phyloP scores from a whole-genome alignment of 2,113 vertebrate species.

The Euleptes europaea region DNA sequence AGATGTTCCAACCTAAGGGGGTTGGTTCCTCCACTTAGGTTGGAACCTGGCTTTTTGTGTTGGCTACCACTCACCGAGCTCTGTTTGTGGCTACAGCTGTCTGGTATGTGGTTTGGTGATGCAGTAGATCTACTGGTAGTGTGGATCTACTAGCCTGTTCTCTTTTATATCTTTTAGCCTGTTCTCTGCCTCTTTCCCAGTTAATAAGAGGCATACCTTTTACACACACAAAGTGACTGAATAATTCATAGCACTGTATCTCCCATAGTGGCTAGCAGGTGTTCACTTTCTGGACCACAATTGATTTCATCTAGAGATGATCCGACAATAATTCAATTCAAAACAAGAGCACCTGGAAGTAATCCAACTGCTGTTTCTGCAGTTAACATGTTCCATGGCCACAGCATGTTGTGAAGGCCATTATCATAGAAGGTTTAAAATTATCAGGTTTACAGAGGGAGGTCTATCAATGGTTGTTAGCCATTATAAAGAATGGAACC shows the following conservation, averaged over 20 bases:
- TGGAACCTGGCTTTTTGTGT: too few relatives aligned
- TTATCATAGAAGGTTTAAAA: background rate
- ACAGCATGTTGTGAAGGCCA: background rate
- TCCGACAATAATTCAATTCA: background rate
- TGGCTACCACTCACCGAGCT: too few relatives aligned
- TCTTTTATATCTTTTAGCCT: background rate
- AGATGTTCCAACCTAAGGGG: too few relatives aligned
- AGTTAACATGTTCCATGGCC: background rate
- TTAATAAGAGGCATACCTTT: background rate
- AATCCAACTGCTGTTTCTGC: background rate
- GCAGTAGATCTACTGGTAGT: too few relatives aligned
- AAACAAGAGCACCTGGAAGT: background rate
- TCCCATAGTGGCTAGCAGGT: background rate
- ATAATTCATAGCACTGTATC: background rate
- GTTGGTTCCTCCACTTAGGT: too few relatives aligned
- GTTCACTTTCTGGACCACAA: background rate
- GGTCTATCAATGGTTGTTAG: background rate
- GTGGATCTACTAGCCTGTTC: too few relatives aligned
- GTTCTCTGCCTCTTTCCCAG: background rate
- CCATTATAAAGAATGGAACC: background rate
- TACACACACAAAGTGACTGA: background rate
- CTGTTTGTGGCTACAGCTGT: too few relatives aligned
- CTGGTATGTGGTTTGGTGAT: too few relatives aligned
- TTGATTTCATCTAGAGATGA: background rate
- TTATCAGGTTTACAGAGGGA: background rate